These are phyloP conservation scores for Anaspis maculata DNA, from an alignment of 2,888 invertebrate species.

Conservation along the genomic window DNA sequence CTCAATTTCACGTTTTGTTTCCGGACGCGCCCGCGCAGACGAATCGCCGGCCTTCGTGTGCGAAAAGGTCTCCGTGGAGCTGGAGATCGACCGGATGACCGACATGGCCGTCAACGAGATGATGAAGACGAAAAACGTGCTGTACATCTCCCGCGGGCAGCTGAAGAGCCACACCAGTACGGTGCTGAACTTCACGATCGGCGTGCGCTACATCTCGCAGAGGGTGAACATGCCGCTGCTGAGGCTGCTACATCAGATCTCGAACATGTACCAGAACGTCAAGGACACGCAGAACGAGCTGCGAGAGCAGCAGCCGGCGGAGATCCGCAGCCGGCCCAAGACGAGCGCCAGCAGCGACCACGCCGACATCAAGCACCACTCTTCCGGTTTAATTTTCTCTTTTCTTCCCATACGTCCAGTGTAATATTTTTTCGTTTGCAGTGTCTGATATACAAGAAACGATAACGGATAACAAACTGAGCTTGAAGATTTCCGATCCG, in stretches of 20 bases:
- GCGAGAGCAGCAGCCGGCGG: slow-evolving; percentile 57
- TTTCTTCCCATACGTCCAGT: no score
- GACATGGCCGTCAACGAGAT: slow-evolving; percentile 84
- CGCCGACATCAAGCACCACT: slow-evolving; percentile 50
- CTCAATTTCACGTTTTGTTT: no score
- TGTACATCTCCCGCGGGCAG: slow-evolving; percentile 80
- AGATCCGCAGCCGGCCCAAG: slow-evolving; percentile 38
- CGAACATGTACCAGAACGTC: slow-evolving; percentile 95
- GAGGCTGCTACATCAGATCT: slow-evolving; percentile 88
- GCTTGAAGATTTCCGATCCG: slow-evolving; percentile 38
- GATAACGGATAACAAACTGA: slow-evolving; percentile 44
- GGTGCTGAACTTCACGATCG: slow-evolving; percentile 74
- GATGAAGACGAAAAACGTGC: slow-evolving; percentile 71
- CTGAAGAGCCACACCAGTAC: slow-evolving; percentile 88
- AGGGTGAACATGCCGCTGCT: slow-evolving; percentile 95
- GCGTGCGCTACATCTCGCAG: slow-evolving; percentile 81
- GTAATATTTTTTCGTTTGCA: no score
- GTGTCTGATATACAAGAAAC: slow-evolving; percentile 55
- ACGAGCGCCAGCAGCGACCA: slow-evolving; percentile 40
- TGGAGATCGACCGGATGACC: slow-evolving; percentile 82
- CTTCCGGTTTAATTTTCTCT: slow-evolving; percentile 53
- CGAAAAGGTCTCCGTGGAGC: slow-evolving; percentile 81
- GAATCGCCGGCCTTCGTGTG: slow-evolving; percentile 88
- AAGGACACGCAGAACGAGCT: slow-evolving; percentile 89
- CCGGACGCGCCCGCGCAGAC: no score